Evolutionary conservation across 2,888 invertebrate species (phyloP), one percentile per base, ranked within the genome.

Genomic region (Stenurella melanura): DNA sequence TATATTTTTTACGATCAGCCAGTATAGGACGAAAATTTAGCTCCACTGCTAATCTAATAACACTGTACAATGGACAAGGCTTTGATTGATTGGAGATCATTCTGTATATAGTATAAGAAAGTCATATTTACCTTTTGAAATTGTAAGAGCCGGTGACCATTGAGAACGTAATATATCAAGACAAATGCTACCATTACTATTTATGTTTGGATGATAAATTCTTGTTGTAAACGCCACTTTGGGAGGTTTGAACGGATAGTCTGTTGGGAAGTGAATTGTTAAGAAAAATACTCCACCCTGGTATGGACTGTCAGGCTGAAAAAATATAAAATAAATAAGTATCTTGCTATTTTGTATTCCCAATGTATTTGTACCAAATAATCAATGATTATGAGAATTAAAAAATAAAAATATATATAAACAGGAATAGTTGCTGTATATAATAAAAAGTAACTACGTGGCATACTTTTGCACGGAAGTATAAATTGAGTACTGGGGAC

Each of bases 151-250:
- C 90, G 99, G 99, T 87, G 99, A 99, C 99, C 99, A 99, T 92
- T 99, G 99, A 93, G 98, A 96, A 92, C 98, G 95, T 92, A 99
- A 94, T 92, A 99, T 99, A 92, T 99, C 99, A 92, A 99, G 95
- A 93, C 99, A 99, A 93, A 99, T 99, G 93, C 98, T 98, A 92
- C 99, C 99, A 94, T 99, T 99, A 94, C 98, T 98, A 96, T 99
- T 99, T 93, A 99, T 99, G 93, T 99, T 99, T 90, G 99, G 99
- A 92, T 99, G 99, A 93, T 99, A 99, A 92, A 99, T 99, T 93
- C 98, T 96, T 91, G 99, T 99, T 91, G 98, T 99, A 93, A 99
- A 99, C 92, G 98, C 98, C 92, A 99, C 98, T 96, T 98, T 99
- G 90, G 99, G 99, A 91, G 99, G 99, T 94, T 99, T 99, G 92